Percentiles rank a stretch among this genome's conserved stretches.
Conservation (phyloP, 2,888 invertebrate species). For the Pachliopta kotzebuea region DNA sequence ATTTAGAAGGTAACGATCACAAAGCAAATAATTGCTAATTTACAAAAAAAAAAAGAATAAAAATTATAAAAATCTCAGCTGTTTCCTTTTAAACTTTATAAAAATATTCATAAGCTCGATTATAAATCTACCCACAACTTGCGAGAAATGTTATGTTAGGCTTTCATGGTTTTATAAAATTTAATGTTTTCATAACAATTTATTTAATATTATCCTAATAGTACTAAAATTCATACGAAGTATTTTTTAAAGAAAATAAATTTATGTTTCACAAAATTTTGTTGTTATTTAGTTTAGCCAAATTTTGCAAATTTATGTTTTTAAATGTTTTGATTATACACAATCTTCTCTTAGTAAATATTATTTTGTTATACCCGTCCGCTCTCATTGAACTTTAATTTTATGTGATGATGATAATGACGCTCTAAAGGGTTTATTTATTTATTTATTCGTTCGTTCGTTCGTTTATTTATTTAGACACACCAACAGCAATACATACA, state of each 20-base stretch:
- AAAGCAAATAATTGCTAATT: too few species aligned
- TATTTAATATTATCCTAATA: neutral
- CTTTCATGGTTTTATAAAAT: slow-evolving; percentile 15
- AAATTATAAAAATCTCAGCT: neutral
- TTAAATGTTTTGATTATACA: neutral
- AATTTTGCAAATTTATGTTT: neutral
- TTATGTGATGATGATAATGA: too few species aligned
- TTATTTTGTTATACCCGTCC: neutral
- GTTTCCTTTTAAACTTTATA: neutral
- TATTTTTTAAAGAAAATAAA: neutral
- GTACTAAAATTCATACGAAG: neutral
- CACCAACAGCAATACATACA: too few species aligned
- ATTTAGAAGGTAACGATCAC: too few species aligned
- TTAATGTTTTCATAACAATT: slow-evolving; percentile 6
- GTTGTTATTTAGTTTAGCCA: neutral
- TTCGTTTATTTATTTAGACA: too few species aligned
- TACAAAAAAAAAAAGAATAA: too few species aligned
- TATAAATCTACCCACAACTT: slow-evolving; percentile 2
- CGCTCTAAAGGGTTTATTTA: too few species aligned
- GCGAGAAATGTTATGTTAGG: slow-evolving; percentile 14
- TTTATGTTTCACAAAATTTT: neutral
- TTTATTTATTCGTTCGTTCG: too few species aligned
- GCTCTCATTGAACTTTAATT: too few species aligned
- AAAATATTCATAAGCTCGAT: neutral
- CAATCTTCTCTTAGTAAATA: neutral